Conservation (phyloP, 2,888 invertebrate genomes). For the Steinernema hermaphroditum region DNA sequence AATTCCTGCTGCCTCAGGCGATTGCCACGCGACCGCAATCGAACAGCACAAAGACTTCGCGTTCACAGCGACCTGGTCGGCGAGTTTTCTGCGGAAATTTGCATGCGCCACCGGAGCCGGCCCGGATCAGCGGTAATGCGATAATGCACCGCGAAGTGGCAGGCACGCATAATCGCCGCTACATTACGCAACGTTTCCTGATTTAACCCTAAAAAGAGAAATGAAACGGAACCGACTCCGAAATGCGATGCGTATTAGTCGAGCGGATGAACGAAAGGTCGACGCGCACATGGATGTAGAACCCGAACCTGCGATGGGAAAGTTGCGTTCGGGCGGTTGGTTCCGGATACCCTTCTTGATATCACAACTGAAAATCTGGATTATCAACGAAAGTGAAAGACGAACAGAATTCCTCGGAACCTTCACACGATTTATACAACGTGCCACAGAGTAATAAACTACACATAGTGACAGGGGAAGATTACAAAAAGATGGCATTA, state of each 20-base stretch:
- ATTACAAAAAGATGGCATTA: too few relatives aligned
- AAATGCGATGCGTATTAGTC: background rate
- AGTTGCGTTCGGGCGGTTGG: background rate
- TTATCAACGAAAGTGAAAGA: too few relatives aligned
- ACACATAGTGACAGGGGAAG: too few relatives aligned
- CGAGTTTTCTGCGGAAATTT: background rate
- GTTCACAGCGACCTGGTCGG: background rate
- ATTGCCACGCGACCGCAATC: conserved; percentile 1
- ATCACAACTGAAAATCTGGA: too few relatives aligned
- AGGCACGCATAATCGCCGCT: background rate
- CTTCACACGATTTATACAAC: too few relatives aligned
- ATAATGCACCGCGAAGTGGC: background rate
- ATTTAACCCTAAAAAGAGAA: background rate
- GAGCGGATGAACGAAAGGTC: background rate
- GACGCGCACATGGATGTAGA: background rate
- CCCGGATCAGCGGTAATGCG: background rate
- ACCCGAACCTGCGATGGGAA: background rate
- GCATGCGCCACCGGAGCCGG: background rate
- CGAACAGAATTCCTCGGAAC: too few relatives aligned
- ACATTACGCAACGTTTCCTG: background rate
- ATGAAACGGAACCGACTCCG: too few relatives aligned
- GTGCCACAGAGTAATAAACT: too few relatives aligned
- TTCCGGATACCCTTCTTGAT: too few relatives aligned
- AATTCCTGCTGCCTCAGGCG: conserved; percentile 9
- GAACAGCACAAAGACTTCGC: conserved; percentile 5